Conservation (phyloP, 2,888 invertebrate species). For the Mesochorus sp. region DNA sequence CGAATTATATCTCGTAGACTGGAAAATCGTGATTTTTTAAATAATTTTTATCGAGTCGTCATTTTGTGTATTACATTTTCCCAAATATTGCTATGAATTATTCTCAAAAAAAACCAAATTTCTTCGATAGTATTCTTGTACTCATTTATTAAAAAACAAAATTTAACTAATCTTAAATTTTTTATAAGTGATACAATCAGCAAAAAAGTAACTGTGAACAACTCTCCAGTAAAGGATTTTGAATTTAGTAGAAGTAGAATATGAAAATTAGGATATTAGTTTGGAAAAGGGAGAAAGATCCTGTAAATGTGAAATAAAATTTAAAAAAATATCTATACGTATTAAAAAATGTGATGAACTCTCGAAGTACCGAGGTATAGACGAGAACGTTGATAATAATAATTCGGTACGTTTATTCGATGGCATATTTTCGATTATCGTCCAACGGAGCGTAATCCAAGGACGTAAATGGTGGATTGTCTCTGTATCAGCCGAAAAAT, state of each 20-base stretch:
- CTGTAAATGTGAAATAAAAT: not conserved
- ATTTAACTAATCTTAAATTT: no score
- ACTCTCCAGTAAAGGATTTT: no score
- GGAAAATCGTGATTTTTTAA: constrained; percentile 45
- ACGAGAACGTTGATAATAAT: constrained; percentile 68
- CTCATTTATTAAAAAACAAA: no score
- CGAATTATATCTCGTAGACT: constrained; percentile 66
- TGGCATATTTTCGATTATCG: constrained; percentile 81
- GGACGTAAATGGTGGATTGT: constrained; percentile 79
- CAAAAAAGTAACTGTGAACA: no score
- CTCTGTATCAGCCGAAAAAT: constrained; percentile 71
- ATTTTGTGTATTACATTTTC: not conserved
- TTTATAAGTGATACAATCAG: no score
- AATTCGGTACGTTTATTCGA: constrained; percentile 78
- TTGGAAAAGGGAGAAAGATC: constrained; percentile 17
- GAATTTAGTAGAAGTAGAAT: no score
- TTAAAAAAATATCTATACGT: constrained; percentile 14
- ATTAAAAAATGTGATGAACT: constrained; percentile 55
- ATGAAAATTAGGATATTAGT: no score
- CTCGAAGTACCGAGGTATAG: not conserved
- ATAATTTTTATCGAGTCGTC: not conserved
- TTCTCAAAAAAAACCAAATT: no score
- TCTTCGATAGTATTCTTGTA: no score
- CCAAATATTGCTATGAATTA: not conserved
- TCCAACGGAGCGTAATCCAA: constrained; percentile 80